A percentile compares a stretch with the other conserved stretches of the same genome.
phyloP scores from a whole-genome alignment of 2,113 vertebrate genomes.

The Glaucomys volans region DNA sequence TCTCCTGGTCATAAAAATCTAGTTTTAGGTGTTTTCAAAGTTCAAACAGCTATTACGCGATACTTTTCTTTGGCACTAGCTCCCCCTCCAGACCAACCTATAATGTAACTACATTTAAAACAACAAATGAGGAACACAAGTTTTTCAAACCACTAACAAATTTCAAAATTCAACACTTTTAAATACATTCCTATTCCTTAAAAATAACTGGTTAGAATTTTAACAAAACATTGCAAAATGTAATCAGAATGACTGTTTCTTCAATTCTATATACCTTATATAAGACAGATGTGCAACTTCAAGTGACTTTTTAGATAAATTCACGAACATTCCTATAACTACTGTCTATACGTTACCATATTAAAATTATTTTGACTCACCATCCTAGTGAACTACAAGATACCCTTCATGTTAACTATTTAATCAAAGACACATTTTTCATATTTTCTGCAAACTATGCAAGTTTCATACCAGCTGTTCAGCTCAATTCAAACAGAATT shows the following conservation, averaged over 20 bases:
- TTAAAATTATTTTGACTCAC: slow-evolving; percentile 67
- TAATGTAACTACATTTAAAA: slow-evolving; percentile 77
- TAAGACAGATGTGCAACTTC: slow-evolving; percentile 46
- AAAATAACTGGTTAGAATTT: slow-evolving; percentile 61
- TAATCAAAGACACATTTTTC: slow-evolving; percentile 26
- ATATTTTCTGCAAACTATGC: slow-evolving; percentile 50
- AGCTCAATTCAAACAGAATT: slow-evolving; percentile 48
- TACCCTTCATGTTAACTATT: slow-evolving; percentile 50
- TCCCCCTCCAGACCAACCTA: slow-evolving; percentile 89
- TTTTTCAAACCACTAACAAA: slow-evolving; percentile 76
- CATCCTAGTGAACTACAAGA: slow-evolving; percentile 46
- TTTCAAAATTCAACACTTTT: slow-evolving; percentile 66
- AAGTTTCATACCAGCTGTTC: slow-evolving; percentile 72
- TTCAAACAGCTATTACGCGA: slow-evolving; percentile 73
- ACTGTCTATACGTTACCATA: neutral
- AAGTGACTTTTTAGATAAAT: slow-evolving; percentile 51
- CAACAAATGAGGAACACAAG: slow-evolving; percentile 66
- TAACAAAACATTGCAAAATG: slow-evolving; percentile 57
- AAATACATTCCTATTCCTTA: slow-evolving; percentile 51
- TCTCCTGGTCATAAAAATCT: slow-evolving; percentile 56
- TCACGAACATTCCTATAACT: slow-evolving; percentile 12
- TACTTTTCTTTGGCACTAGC: slow-evolving; percentile 89
- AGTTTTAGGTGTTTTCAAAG: slow-evolving; percentile 75
- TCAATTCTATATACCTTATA: slow-evolving; percentile 60
- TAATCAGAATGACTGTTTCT: slow-evolving; percentile 59